phyloP scores from a whole-genome alignment of 2,888 invertebrate species.

The Polia nebulosa region DNA sequence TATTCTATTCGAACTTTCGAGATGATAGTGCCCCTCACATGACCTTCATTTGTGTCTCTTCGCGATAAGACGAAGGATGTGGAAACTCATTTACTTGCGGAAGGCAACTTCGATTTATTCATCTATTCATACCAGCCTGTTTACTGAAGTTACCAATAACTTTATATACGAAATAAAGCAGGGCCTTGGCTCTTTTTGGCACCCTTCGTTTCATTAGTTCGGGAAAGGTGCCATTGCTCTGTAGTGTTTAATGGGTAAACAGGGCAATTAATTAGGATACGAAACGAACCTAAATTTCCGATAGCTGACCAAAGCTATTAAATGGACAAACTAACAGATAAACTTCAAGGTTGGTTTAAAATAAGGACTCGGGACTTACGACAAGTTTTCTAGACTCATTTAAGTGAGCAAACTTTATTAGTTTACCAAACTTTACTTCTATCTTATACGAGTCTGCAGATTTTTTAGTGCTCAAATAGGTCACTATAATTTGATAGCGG shows the following conservation, averaged over 20 bases:
- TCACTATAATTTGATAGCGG: slow-evolving; percentile 9
- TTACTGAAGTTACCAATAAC: slow-evolving; percentile 37
- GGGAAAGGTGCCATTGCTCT: slow-evolving; percentile 5
- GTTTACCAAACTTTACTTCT: slow-evolving; percentile 10
- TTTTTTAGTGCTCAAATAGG: slow-evolving; percentile 8
- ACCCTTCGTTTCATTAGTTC: slow-evolving; percentile 10
- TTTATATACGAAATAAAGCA: slow-evolving; percentile 24
- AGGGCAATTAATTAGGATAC: slow-evolving; percentile 13
- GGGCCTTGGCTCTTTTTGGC: slow-evolving; percentile 10
- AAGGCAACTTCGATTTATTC: slow-evolving; percentile 48
- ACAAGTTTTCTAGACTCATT: slow-evolving; percentile 6
- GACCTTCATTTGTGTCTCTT: slow-evolving; percentile 50
- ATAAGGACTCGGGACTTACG: not conserved
- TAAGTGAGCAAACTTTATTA: slow-evolving; percentile 1
- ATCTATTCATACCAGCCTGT: slow-evolving; percentile 45
- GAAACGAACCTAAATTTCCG: not conserved
- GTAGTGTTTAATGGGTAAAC: slow-evolving; percentile 22
- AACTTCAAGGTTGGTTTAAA: slow-evolving; percentile 12
- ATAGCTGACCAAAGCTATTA: slow-evolving; percentile 4
- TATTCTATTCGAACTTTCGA: slow-evolving; percentile 46
- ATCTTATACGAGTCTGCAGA: not conserved
- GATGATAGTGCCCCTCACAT: slow-evolving; percentile 38
- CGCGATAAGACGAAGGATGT: slow-evolving; percentile 49
- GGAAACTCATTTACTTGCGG: slow-evolving; percentile 52
- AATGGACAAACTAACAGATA: slow-evolving; percentile 29